Evolutionary conservation across 2,113 vertebrate genomes (phyloP).

Genomic region (Trematocara macrostoma): DNA sequence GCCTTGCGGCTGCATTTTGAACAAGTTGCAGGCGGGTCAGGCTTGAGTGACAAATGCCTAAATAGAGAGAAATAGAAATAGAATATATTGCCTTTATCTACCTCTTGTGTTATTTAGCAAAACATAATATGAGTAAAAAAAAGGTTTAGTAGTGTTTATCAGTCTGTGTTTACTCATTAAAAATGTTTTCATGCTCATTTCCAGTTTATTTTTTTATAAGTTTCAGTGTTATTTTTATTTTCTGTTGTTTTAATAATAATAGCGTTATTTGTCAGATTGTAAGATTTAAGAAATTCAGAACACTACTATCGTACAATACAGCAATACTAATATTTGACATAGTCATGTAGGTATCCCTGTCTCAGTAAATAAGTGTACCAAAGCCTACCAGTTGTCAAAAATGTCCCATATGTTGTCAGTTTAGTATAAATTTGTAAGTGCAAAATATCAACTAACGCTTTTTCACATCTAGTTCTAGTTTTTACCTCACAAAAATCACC

Average conservation of each 20-base stretch:
- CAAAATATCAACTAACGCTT: fast-evolving
- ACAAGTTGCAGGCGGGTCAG: no score
- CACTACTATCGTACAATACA: neutral
- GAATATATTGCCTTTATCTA: neutral
- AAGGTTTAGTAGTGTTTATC: neutral
- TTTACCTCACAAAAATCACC: neutral
- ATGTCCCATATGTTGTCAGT: neutral
- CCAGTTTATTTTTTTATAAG: neutral
- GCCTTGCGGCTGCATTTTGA: no score
- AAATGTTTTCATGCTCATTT: neutral
- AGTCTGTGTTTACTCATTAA: neutral
- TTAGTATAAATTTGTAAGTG: neutral
- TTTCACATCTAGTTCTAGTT: neutral
- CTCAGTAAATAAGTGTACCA: fast-evolving
- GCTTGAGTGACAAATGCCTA: no score
- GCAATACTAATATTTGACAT: neutral
- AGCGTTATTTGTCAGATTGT: neutral
- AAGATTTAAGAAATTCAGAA: neutral
- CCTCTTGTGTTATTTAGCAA: neutral
- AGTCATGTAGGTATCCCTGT: fast-evolving
- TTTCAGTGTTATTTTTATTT: neutral
- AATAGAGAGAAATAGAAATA: no score
- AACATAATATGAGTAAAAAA: neutral
- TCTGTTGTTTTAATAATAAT: neutral
- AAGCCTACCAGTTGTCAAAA: neutral